Evolutionary conservation across 2,888 invertebrate species (phyloP), one percentile per base, ranked within the genome.

Genomic region (Oscheius sp.): DNA sequence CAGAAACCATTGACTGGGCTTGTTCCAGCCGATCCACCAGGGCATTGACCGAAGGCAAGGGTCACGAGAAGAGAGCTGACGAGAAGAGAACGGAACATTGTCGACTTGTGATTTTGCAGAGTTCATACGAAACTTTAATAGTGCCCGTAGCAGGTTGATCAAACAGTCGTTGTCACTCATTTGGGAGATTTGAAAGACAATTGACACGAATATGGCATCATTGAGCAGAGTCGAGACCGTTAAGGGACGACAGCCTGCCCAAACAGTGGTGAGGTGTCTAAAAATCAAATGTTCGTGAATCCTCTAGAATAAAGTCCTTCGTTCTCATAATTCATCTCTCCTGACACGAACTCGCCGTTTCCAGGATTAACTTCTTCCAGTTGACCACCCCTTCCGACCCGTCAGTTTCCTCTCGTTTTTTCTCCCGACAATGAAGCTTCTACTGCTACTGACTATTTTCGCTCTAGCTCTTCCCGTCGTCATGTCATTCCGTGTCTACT

Each of bases 1-100:
- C 89, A 89, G 29, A 76, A 70, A 0, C 58, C 79, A 58, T 78
- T 78, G 65, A 77, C 77, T 10, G 77, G 37, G 11, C 76, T 50
- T 4, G 73, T 73, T 70, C 79, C 79, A 37, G 78, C 57, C 9
- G 78, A 65, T 72, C 80, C 80, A 55, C 78, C 80, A 50, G 78
- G 2, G 57, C 81, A 78, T 29, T 70, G 65, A 42, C 80, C 76
- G 2, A 80, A 79, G 75, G 11, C 53, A 29, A 29, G 29, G 11
- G 53, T 29, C 13, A 53, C 29, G 53, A 13, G 29, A 1, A 53
- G n/a, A 53, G 11, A 13, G n/a, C 13, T 21, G 7, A 53, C 4
- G 7, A 53, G 53, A 11, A 53, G 2, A 29, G 29, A 53, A 53
- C 53, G 53, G 29, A 29, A 13, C 53, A 53, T 53, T 29, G 53